A percentile compares a stretch with the other conserved stretches of the same genome.
phyloP scores from a whole-genome alignment of 2,888 invertebrate species.

The Diarsia brunnea region DNA sequence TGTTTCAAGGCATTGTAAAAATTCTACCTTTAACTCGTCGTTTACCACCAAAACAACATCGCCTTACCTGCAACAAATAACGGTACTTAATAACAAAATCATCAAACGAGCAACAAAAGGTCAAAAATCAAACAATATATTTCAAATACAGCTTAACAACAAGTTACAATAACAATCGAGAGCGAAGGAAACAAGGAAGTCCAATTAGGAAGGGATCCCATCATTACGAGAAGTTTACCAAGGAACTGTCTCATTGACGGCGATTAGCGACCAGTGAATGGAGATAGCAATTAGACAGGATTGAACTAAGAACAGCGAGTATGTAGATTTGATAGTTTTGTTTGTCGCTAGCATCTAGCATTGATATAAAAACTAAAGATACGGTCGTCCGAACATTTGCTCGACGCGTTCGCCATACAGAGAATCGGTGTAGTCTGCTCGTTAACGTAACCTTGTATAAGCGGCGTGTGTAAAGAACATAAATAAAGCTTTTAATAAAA shows the following conservation, averaged over 20 bases:
- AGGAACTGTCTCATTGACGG: slow-evolving; percentile 9
- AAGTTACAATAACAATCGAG: slow-evolving; percentile 33
- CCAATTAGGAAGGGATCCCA: slow-evolving; percentile 48
- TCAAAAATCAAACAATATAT: slow-evolving; percentile 27
- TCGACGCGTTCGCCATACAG: no score
- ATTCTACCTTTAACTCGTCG: not conserved
- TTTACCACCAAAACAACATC: not conserved
- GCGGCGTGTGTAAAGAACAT: no score
- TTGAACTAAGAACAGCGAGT: not conserved
- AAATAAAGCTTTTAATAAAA: no score
- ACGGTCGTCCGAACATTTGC: no score
- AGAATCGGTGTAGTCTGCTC: no score
- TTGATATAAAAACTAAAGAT: no score
- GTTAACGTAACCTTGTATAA: no score
- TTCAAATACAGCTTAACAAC: slow-evolving; percentile 16
- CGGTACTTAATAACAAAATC: slow-evolving; percentile 14
- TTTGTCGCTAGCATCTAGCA: no score
- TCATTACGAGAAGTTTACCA: slow-evolving; percentile 34
- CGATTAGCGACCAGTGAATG: not conserved
- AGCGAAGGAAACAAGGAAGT: slow-evolving; percentile 34
- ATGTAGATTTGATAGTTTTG: not conserved
- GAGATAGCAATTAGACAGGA: not conserved
- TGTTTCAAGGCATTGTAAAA: not conserved
- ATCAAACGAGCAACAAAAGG: slow-evolving; percentile 22
- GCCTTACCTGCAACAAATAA: slow-evolving; percentile 57